A percentile compares a stretch with the other conserved stretches of the same genome.
These are phyloP conservation scores for Cladopsammia gracilis DNA, from an alignment of 64 coral and sea anemone species.

Conservation along the genomic window DNA sequence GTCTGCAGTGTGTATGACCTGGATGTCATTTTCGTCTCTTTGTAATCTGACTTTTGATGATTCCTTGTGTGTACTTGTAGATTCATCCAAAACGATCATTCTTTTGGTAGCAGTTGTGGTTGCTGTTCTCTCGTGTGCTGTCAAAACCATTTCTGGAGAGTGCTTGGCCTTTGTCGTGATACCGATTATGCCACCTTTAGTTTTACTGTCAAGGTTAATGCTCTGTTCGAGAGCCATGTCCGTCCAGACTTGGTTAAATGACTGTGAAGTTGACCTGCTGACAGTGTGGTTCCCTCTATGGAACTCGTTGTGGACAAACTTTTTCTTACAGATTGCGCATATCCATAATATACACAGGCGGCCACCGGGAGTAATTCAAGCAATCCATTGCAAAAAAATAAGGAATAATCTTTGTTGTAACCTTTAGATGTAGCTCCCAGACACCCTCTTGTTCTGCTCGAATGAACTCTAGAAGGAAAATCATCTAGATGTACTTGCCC, in stretches of 20 bases:
- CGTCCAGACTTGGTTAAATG: slow-evolving; percentile 23
- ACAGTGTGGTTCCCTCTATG: slow-evolving; percentile 17
- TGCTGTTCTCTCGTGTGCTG: slow-evolving; percentile 4
- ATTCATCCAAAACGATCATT: not conserved
- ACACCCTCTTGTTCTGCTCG: no score
- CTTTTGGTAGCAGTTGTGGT: slow-evolving; percentile 8
- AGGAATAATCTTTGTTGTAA: no score
- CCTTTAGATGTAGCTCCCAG: no score
- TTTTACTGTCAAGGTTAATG: slow-evolving; percentile 48
- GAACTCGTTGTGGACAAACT: slow-evolving; percentile 18
- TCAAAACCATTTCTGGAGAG: slow-evolving; percentile 43
- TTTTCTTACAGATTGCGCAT: no score
- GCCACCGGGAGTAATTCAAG: no score
- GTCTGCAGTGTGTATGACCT: not conserved
- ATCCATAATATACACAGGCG: no score
- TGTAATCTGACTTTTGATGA: not conserved
- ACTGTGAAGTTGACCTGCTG: not conserved
- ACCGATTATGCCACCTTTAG: slow-evolving; percentile 36
- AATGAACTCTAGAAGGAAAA: no score
- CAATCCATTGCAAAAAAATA: no score
- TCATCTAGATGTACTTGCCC: no score
- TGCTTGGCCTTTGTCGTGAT: slow-evolving; percentile 4
- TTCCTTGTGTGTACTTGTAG: slow-evolving; percentile 29
- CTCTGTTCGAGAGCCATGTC: slow-evolving; percentile 55
- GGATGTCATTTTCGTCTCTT: slow-evolving; percentile 40